Evolutionary conservation across 2,888 invertebrate species (phyloP).

Genomic region (Parasteatoda lunata): DNA sequence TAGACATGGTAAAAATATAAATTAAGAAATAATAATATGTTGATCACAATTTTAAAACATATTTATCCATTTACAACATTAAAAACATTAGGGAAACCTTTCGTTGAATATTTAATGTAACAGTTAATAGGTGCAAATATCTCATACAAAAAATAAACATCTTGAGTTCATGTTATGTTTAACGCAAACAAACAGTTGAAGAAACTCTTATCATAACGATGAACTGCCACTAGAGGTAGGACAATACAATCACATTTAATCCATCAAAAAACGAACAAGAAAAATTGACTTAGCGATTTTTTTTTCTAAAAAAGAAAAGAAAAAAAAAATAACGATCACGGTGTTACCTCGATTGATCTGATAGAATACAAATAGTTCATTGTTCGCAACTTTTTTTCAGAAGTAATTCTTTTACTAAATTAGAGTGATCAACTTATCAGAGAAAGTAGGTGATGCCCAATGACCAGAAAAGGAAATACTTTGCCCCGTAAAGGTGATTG

Average conservation of each 20-base stretch:
- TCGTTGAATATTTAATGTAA: too few species aligned
- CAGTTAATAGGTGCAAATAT: too few species aligned
- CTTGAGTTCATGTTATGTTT: too few species aligned
- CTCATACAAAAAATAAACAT: too few species aligned
- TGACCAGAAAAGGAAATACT: not conserved
- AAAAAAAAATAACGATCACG: not conserved
- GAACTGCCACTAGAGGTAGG: not conserved
- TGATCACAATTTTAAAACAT: too few species aligned
- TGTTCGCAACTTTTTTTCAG: not conserved
- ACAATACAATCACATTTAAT: not conserved
- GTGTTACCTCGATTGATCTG: not conserved
- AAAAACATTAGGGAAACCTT: too few species aligned
- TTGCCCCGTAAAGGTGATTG: not conserved
- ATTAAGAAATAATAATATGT: too few species aligned
- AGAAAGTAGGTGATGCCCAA: not conserved
- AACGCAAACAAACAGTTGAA: too few species aligned
- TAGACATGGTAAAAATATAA: too few species aligned
- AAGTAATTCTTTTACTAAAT: not conserved
- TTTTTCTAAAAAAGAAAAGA: not conserved
- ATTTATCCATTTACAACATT: too few species aligned
- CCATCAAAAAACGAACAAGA: not conserved
- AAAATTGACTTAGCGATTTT: not conserved
- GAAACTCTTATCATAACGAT: too few species aligned
- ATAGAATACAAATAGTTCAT: constrained; percentile 2
- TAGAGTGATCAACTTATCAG: not conserved